phyloP scores from a whole-genome alignment of 2,888 invertebrate species.

The Meganola albula region DNA sequence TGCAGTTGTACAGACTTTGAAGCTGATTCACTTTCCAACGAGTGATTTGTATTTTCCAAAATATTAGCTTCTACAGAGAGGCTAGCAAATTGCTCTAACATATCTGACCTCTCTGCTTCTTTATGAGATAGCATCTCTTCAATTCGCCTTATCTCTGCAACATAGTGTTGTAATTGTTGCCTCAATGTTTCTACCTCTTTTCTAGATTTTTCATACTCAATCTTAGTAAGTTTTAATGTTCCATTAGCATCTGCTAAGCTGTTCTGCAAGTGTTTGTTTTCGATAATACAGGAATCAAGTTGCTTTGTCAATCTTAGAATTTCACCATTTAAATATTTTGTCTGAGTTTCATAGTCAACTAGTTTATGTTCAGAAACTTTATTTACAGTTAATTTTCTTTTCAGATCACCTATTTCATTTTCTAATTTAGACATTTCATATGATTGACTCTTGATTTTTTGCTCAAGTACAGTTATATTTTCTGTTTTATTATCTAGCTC shows the following conservation, averaged over 20 bases:
- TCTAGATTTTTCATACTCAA: constrained; percentile 82
- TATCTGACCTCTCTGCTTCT: constrained; percentile 87
- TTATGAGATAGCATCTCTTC: constrained; percentile 85
- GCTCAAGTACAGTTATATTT: constrained; percentile 79
- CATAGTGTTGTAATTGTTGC: constrained; percentile 87
- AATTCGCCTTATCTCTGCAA: constrained; percentile 86
- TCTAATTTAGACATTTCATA: constrained; percentile 75
- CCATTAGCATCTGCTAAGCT: constrained; percentile 81
- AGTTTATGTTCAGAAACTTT: constrained; percentile 70
- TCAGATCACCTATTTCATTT: constrained; percentile 72
- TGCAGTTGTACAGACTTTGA: constrained; percentile 80
- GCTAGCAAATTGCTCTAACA: constrained; percentile 88
- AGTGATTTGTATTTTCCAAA: constrained; percentile 87
- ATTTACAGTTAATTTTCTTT: constrained; percentile 68
- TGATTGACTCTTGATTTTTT: constrained; percentile 79
- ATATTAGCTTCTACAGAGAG: constrained; percentile 86
- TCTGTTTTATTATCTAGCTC: constrained; percentile 86
- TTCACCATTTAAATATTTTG: constrained; percentile 78
- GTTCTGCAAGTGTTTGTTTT: constrained; percentile 86
- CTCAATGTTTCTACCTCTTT: constrained; percentile 86
- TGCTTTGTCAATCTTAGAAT: constrained; percentile 73
- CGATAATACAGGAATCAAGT: constrained; percentile 78
- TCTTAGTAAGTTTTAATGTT: constrained; percentile 79
- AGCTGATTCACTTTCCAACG: constrained; percentile 85
- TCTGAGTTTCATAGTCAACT: constrained; percentile 71